Evolutionary conservation across 2,113 vertebrate species (phyloP), one percentile per base, ranked within the genome.

Genomic region (Pimephales promelas): DNA sequence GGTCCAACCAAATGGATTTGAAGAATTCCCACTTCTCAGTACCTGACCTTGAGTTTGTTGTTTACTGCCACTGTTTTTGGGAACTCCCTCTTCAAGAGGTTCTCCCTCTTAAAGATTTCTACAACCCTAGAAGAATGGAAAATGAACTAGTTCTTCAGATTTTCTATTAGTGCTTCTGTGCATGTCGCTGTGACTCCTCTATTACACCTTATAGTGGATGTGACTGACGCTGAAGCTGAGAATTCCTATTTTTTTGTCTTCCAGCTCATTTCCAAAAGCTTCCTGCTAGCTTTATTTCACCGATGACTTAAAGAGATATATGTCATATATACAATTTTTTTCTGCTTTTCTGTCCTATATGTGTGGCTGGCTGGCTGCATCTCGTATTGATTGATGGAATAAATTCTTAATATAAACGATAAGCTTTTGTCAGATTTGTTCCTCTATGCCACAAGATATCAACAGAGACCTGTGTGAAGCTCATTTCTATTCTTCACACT

Each of bases 351-450:
- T 74, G 20, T 57, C 10, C 28, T 40, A 13, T 40, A 34, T 1
- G 22, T 6, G 22, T n/a, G 54, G 74, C 52, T 8, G 22, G 0
- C 11, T n/a, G 54, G 74, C 52, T 8, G 22, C 1, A 22, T 40
- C 31, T 57, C 74, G 8, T 77, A 77, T 57, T 77, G 74, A 57
- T 24, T 77, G 74, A 57, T 57, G 2, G 10, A 57, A 36, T 61
- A 28, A 43, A 45, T 43, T 78, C 13, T 61, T 78, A 61, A 78
- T 61, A 78, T 78, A 43, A 78, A 78, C 1, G 22, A 61, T 78
- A 43, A 43, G 34, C 75, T 78, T 40, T 78, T 61, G 56, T 61
- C 36, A 45, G 75, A 61, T 78, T 78, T 26, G 22, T 78, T 78
- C 5, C 52, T 56, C 31, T 26, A 6, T 59, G 13, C 8, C 52